Percentiles rank a stretch among this genome's conserved stretches.
Evolutionary conservation across 1,140 invertebrate species (phyloP).

Genomic region (Halictus rubicundus): DNA sequence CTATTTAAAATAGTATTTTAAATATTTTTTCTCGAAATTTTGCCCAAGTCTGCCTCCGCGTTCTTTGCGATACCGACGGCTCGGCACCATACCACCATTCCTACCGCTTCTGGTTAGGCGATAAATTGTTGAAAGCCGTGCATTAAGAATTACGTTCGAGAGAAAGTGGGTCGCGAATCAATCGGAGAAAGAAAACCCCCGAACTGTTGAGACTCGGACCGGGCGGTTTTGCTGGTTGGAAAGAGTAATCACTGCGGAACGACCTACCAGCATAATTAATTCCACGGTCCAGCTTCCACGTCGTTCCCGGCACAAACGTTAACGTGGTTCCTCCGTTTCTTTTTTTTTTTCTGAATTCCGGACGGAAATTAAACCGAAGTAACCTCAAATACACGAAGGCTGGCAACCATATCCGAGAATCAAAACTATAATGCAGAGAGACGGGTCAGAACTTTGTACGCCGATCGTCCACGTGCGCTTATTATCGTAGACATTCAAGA

Average conservation of each 20-base stretch:
- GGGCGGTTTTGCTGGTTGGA: not conserved
- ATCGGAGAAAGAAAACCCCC: slow-evolving; percentile 28
- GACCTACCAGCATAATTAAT: slow-evolving; percentile 40
- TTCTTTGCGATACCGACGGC: not conserved
- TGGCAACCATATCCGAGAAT: not conserved
- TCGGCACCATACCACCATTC: not conserved
- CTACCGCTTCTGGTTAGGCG: slow-evolving; percentile 15
- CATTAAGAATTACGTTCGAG: slow-evolving; percentile 40
- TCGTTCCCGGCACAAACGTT: not conserved
- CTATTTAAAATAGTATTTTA: too few species aligned
- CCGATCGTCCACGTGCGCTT: not conserved
- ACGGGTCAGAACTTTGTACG: not conserved
- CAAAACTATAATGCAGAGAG: not conserved
- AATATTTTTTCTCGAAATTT: too few species aligned
- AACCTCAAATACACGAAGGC: not conserved
- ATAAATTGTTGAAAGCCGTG: slow-evolving; percentile 39
- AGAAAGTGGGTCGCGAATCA: slow-evolving; percentile 49
- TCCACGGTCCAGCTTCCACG: not conserved
- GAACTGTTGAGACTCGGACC: slow-evolving; percentile 24
- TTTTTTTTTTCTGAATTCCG: not conserved
- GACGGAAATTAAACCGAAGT: slow-evolving; percentile 22
- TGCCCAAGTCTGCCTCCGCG: too few species aligned
- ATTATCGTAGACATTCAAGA: not conserved
- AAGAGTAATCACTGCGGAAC: slow-evolving; percentile 40
- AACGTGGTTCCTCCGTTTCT: not conserved